Evolutionary conservation across 2,797 vertebrate species (phyloP), one percentile per base, ranked within the genome.

Genomic region (Molossus alvarezi): DNA sequence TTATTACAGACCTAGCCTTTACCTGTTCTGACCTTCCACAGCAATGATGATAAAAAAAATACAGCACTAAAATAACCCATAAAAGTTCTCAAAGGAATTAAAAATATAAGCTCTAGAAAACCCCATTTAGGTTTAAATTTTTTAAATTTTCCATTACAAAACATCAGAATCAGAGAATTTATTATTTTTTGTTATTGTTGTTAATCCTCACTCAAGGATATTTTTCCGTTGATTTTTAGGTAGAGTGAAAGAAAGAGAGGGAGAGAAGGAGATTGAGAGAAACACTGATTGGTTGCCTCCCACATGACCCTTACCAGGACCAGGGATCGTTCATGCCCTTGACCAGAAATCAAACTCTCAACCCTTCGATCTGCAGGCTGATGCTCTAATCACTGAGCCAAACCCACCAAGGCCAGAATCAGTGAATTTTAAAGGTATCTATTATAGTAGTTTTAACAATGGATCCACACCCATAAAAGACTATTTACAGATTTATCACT

Each of bases 1-100:
- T 95, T 41, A 60, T n/a, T 53, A 3, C 4, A 14, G 11, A 95
- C 41, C 13, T 27, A 72, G 37, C 27, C 37, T 85, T 91, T 75
- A 60, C 72, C 45, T 92, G 15, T 82, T 73, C 75, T 58, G 65
- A 86, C 45, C 72, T 15, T 87, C 75, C n/a, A 92, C 33, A 94
- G 23, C 5, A n/a, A 51, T 62, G 4, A 95, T 65, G 64, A 51
- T 80, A 41, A 91, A 62, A 79, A 60, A 85, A 60, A 85, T 29
- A 88, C 2, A 86, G 58, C 20, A 95, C 21, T 87, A 62, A 79
- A 88, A 87, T 71, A 90, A 77, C 55, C 58, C 33, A 55, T 21
- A 72, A 79, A 67, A 20, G 14, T 91, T 89, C 67, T 41, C 53
- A 76, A 18, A 75, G 5, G 55, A 85, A 88, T 64, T 64, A n/a